Conservation (phyloP, 2,113 vertebrate genomes). For the Corydoras sp. region DNA sequence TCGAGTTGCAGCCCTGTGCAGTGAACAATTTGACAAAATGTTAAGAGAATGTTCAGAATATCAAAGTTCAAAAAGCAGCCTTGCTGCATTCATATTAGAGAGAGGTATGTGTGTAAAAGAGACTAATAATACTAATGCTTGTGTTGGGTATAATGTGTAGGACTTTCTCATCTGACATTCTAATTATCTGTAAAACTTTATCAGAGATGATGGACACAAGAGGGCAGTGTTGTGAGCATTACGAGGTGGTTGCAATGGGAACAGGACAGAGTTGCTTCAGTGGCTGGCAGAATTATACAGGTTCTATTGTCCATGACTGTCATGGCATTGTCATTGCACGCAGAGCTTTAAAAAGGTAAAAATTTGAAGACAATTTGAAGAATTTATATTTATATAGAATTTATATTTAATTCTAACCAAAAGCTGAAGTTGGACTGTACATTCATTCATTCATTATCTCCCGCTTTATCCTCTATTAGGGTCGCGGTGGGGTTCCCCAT, state of each 20-base stretch:
- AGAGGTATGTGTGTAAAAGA: conserved; percentile 59
- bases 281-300: conserved; percentile 68
- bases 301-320: conserved; percentile 73
- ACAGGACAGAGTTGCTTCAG: conserved; percentile 62
- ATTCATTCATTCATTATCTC: no score
- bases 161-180: background rate
- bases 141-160: no score
- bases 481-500: no score
- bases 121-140: background rate
- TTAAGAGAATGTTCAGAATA: conserved; percentile 58
- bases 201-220: conserved; percentile 51
- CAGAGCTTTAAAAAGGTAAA: conserved; percentile 75
- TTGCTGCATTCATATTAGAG: conserved; percentile 77
- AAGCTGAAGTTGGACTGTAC: no score
- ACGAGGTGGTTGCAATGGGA: conserved; percentile 75
- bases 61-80: conserved; percentile 61
- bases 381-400: no score
- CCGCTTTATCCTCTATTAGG: no score
- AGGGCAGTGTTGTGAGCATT: conserved; percentile 54
- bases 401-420: no score
- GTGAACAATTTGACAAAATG: conserved; percentile 63
- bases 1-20: conserved; percentile 69
- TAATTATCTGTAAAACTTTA: background rate
- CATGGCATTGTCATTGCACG: conserved; percentile 72
- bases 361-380: background rate